Evolutionary conservation across 2,113 vertebrate genomes (phyloP), one percentile per base, ranked within the genome.

Genomic region (Chloropsis cyanopogon): DNA sequence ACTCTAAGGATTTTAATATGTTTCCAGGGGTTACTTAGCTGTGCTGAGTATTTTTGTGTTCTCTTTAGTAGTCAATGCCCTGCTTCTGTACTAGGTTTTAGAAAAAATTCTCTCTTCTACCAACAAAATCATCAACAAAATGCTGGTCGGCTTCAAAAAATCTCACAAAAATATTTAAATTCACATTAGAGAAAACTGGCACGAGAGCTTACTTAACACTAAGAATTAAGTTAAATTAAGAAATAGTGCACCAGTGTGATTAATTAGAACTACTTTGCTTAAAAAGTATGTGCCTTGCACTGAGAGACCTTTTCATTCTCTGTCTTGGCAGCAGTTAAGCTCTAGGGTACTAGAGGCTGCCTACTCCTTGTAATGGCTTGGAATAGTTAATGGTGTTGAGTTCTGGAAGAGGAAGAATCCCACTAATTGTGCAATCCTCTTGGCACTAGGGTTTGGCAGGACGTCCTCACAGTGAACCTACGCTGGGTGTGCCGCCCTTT

Each of bases 401-500:
- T 47, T 78, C 52, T 94, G 77, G 84, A 93, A 92, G 26, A 92
- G 80, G 72, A 95, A 97, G 88, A 86, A 97, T 93, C 92, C 72
- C 56, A 79, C 68, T 86, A 95, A 93, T 92, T 96, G 88, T 95
- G 94, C 79, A 97, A 84, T 88, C 61, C 86, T 94, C 57, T 85
- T 96, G 90, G 94, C 85, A 95, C 52, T 29, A 18, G 68, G 35
- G 52, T 82, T 94, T 97, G 94, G 93, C 92, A 90, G 90, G 79
- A 78, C 14, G 6, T 93, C 94, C 90, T 82, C 53, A 4, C 72
- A 88, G 82, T 92, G 90, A 97, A 97, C 93, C 92, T 94, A 83
- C 9, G 16, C 85, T 77, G 92, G 92, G 95, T 61, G 94, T 95
- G 94, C 83, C 76, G 23, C 86, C 60, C 85, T 96, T 93, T 94